A percentile compares a stretch with the other conserved stretches of the same genome.
These are phyloP conservation scores for Lophotriccus pileatus DNA, from an alignment of 2,797 vertebrate species.

Conservation along the genomic window DNA sequence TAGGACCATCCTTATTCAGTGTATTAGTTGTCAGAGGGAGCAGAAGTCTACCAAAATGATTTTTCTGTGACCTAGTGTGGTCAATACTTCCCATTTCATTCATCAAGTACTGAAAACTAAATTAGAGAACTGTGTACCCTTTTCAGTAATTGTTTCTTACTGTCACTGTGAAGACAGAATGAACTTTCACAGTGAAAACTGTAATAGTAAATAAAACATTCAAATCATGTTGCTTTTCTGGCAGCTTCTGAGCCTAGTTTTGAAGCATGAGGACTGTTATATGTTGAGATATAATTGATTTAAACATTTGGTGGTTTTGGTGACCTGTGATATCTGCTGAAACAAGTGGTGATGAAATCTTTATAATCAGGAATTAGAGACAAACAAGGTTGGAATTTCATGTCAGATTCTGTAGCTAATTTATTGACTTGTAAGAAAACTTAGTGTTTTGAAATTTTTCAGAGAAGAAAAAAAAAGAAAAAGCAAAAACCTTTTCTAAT, in stretches of 20 bases:
- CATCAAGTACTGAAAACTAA: conserved; percentile 53
- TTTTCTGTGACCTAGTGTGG: conserved; percentile 75
- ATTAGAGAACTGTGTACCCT: conserved; percentile 48
- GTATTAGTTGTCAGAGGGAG: conserved; percentile 75
- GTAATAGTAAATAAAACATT: not conserved
- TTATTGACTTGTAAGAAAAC: not conserved
- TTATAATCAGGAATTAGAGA: not conserved
- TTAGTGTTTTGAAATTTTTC: not conserved
- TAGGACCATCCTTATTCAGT: conserved; percentile 66
- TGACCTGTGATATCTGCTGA: not conserved
- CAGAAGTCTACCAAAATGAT: conserved; percentile 69
- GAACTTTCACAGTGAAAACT: not conserved
- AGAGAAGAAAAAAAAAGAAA: fast-evolving
- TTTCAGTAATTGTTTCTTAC: conserved; percentile 9
- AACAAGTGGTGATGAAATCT: not conserved
- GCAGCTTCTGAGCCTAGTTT: not conserved
- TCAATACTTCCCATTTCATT: conserved; percentile 45
- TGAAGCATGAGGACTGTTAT: not conserved
- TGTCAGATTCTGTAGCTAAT: not conserved
- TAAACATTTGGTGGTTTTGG: not conserved
- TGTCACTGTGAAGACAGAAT: not conserved
- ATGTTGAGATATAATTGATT: not conserved
- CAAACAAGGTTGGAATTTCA: not conserved
- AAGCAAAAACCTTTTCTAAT: not conserved
- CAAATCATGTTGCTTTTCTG: not conserved